Conservation (phyloP, 2,888 invertebrate genomes). For the Clepsis dumicolana region DNA sequence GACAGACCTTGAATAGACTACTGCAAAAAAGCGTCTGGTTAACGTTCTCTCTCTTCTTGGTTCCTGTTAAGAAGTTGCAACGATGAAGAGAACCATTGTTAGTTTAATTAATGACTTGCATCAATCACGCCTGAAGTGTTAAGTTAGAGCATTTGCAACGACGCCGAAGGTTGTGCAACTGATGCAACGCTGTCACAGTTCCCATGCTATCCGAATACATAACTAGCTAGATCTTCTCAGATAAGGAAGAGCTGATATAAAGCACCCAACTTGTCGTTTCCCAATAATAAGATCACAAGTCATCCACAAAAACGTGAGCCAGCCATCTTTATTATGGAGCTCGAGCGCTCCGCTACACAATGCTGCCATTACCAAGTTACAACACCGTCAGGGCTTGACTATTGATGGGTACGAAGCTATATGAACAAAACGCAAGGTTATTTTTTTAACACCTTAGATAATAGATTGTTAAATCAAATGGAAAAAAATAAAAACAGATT, state of each 20-base stretch:
- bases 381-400: conserved; percentile 52
- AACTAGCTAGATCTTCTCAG: conserved; percentile 73
- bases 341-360: conserved; percentile 70
- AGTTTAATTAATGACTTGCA: conserved; percentile 19
- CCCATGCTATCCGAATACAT: conserved; percentile 77
- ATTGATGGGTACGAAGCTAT: conserved; percentile 34
- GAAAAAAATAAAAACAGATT: neutral
- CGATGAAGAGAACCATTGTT: neutral
- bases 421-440: conserved; percentile 36
- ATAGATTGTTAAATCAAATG: conserved; percentile 16
- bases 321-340: conserved; percentile 67
- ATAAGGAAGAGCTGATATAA: conserved; percentile 70
- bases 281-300: conserved; percentile 76
- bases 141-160: conserved; percentile 13
- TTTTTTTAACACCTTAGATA: conserved; percentile 32
- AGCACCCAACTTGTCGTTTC: conserved; percentile 70
- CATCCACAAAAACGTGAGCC: conserved; percentile 81
- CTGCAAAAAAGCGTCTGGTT: neutral
- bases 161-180: conserved; percentile 51
- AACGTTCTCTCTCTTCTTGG: neutral
- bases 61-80: neutral
- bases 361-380: conserved; percentile 76
- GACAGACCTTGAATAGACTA: neutral
- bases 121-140: conserved; percentile 16
- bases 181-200: conserved; percentile 73